These are phyloP conservation scores for Drosophila mayaguana DNA, from an alignment of 2,888 invertebrate species.

Conservation along the genomic window DNA sequence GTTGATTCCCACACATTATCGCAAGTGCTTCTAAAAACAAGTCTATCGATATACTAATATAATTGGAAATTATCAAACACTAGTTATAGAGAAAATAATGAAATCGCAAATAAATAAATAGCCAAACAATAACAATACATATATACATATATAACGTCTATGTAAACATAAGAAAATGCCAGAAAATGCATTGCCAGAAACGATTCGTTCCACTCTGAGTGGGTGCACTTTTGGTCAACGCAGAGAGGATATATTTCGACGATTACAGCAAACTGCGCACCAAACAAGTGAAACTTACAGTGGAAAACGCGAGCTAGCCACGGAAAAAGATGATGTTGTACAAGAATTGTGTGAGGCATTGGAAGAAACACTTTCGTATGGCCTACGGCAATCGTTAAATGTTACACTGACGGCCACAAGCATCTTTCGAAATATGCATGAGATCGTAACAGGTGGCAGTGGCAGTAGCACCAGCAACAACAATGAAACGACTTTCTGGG, in stretches of 20 bases:
- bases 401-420: slow-evolving; percentile 68
- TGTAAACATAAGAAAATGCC: slow-evolving; percentile 47
- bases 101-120: slow-evolving; percentile 42
- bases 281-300: slow-evolving; percentile 93
- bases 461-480: slow-evolving; percentile 24
- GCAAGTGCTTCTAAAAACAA: neutral
- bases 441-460: slow-evolving; percentile 87
- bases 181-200: slow-evolving; percentile 51
- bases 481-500: slow-evolving; percentile 89
- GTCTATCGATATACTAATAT: slow-evolving; percentile 24
- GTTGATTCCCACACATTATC: neutral
- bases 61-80: slow-evolving; percentile 20
- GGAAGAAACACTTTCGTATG: slow-evolving; percentile 92
- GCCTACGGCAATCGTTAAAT: slow-evolving; percentile 88
- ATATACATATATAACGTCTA: slow-evolving; percentile 4
- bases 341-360: slow-evolving; percentile 89
- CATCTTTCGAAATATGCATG: slow-evolving; percentile 89
- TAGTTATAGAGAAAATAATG: slow-evolving; percentile 33
- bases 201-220: slow-evolving; percentile 51
- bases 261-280: slow-evolving; percentile 78
- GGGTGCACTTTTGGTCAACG: slow-evolving; percentile 76
- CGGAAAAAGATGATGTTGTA: slow-evolving; percentile 90
- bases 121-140: slow-evolving; percentile 42
- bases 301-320: slow-evolving; percentile 94
- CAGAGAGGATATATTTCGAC: slow-evolving; percentile 80